Evolutionary conservation across 1,140 invertebrate genomes (phyloP).

Genomic region (Anadara kagoshimensis): DNA sequence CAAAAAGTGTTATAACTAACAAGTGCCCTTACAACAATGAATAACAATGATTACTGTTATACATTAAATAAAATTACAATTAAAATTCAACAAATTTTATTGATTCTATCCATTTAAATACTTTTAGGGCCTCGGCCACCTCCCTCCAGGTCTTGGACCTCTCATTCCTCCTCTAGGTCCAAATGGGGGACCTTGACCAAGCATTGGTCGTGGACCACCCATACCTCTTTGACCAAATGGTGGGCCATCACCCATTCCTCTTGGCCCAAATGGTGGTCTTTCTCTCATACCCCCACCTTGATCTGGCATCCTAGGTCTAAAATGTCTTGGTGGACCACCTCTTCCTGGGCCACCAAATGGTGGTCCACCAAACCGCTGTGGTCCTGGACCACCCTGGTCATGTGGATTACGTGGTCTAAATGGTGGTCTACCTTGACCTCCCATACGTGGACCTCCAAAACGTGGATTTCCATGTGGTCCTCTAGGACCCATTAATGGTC

Average conservation of each 20-base stretch:
- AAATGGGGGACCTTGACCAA: slow-evolving; percentile 24
- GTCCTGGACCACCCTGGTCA: slow-evolving; percentile 37
- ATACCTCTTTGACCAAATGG: slow-evolving; percentile 42
- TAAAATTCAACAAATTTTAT: too few species aligned
- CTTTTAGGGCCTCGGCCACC: too few species aligned
- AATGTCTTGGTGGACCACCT: slow-evolving; percentile 2
- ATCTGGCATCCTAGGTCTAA: neutral
- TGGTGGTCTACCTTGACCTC: slow-evolving; percentile 16
- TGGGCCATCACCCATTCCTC: slow-evolving; percentile 29
- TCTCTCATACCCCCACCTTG: slow-evolving; percentile 35
- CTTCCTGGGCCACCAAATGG: slow-evolving; percentile 33
- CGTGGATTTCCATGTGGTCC: slow-evolving; percentile 11
- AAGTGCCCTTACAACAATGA: too few species aligned
- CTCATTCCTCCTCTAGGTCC: too few species aligned
- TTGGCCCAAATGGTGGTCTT: slow-evolving; percentile 25
- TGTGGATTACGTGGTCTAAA: slow-evolving; percentile 23
- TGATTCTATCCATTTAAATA: too few species aligned
- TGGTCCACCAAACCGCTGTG: slow-evolving; percentile 34
- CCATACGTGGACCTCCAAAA: too few species aligned
- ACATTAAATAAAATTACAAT: too few species aligned
- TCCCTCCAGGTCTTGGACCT: too few species aligned
- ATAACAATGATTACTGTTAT: too few species aligned
- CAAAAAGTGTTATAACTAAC: too few species aligned
- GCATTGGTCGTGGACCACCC: slow-evolving; percentile 27
- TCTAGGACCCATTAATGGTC: slow-evolving; percentile 39